Evolutionary conservation across 2,113 vertebrate genomes (phyloP), one percentile per base, ranked within the genome.

Genomic region (Bostrychus sinensis): DNA sequence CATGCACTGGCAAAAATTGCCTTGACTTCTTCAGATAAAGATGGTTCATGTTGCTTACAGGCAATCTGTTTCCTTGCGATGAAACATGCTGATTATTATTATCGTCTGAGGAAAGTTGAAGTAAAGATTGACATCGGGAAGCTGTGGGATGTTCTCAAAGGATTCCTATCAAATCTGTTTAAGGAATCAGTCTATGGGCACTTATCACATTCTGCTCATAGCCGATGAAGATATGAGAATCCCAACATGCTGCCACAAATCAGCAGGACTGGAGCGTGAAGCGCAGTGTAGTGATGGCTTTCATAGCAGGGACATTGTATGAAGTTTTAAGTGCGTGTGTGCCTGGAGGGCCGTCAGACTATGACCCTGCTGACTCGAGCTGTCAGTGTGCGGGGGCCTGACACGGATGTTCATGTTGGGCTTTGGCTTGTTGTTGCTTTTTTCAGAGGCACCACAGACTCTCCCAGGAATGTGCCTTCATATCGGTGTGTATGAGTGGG

Each of bases 31-130:
- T 0, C 4, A 66, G 55, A 76, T 66, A 62, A 59, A 45, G 53
- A 46, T 5, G 46, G 43, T 37, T 43, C 0, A 6, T 53, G 71
- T 50, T 38, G 45, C 57, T 70, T 61, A 48, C 60, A 66, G 77
- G 54, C 56, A 45, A 63, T 22, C 26, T 51, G 42, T 56, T 61
- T 69, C 63, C 4, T 30, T 16, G 30, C 17, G 67, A 83, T 80
- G 65, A 68, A 77, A 65, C 68, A 55, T 42, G 59, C 54, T 23
- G 82, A 80, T 86, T 80, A 55, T 77, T 65, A 48, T 82, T 66
- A 77, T 84, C 70, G 56, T 25, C 16, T 3, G 16, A 2, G 23
- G 3, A 8, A 70, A 56, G 36, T 59, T 51, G 45, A 7, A 23
- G 51, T 20, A 10, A 50, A 57, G 26, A 75, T 64, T 66, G 50